phyloP scores from a whole-genome alignment of 2,797 vertebrate genomes.

The Hemibagrus guttatus region DNA sequence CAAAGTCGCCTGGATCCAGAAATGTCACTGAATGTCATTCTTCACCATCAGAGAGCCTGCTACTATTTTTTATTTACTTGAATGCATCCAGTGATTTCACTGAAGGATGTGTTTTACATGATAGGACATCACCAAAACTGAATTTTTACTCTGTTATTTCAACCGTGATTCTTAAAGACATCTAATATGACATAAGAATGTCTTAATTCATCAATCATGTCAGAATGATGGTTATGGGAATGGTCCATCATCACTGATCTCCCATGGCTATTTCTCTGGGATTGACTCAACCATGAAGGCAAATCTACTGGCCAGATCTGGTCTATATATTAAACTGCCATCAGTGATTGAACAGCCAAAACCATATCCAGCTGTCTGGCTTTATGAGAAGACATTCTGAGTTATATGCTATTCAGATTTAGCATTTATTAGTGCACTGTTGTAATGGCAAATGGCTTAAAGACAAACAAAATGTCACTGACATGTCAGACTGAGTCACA shows the following conservation, averaged over 20 bases:
- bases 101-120: slow-evolving; percentile 7
- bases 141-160: neutral
- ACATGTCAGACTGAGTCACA: neutral
- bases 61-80: slow-evolving; percentile 17
- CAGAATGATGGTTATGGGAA: neutral
- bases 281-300: slow-evolving; percentile 37
- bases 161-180: slow-evolving; percentile 3
- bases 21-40: slow-evolving; percentile 59
- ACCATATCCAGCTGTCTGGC: slow-evolving; percentile 32
- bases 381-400: slow-evolving; percentile 47
- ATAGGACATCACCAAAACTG: slow-evolving; percentile 9
- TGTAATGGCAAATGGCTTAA: slow-evolving; percentile 49
- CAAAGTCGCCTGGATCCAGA: slow-evolving; percentile 46
- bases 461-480: neutral
- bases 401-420: slow-evolving; percentile 63
- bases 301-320: slow-evolving; percentile 60
- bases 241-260: slow-evolving; percentile 22
- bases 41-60: slow-evolving; percentile 33
- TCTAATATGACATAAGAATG: slow-evolving; percentile 6
- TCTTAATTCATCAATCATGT: slow-evolving; percentile 12
- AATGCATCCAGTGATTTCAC: slow-evolving; percentile 8
- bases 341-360: slow-evolving; percentile 62
- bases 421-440: slow-evolving; percentile 59
- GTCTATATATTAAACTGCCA: slow-evolving; percentile 50
- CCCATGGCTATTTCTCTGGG: slow-evolving; percentile 8